Evolutionary conservation across 2,888 invertebrate species (phyloP), one percentile per base, ranked within the genome.

Genomic region (Ophion slaviceki): DNA sequence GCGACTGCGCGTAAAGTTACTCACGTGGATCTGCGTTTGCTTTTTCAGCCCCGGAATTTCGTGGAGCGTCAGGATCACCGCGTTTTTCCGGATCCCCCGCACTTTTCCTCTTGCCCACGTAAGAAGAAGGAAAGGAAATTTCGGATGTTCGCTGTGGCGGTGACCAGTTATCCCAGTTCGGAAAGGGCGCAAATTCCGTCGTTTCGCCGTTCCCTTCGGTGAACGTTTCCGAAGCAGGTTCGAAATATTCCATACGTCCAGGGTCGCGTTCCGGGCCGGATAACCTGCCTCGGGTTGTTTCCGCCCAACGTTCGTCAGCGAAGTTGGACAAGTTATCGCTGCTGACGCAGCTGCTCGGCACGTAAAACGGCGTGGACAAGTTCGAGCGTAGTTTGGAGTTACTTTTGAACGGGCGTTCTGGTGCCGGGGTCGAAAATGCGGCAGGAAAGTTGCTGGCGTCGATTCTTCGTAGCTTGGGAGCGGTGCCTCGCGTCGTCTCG

Each of bases 281-380:
- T 14, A 1, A 36, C n/a, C 11, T 68, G 82, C 82, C 85, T 77
- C 45, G 67, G 3, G 77, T 36, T 7, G 24, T 82, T 77, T 61
- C 68, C 32, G 40, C 76, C 67, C 82, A 36, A 71, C 71, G 28
- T n/a, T 61, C 53, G 6, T 77, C 85, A 17, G 59, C 45, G 10
- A 45, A 24, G 14, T 72, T 80, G 17, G 85, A 86, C 7, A 82
- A 62, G 45, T 82, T 77, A 7, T 79, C 79, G 14, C 82, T 80
- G 71, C 85, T 77, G 11, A 80, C 32, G 20, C 47, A 47, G 47
- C n/a, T 66, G 68, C 80, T 82, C 28, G 82, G 45, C 6, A 57
- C 36, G 53, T 77, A 85, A 8, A 45, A 62, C 3, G 40, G 2
- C 53, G 45, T 36, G 72, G 40, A 57, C 40, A 45, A 61, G n/a